Conservation (phyloP, 2,888 invertebrate species). For the Protonemura montana region DNA sequence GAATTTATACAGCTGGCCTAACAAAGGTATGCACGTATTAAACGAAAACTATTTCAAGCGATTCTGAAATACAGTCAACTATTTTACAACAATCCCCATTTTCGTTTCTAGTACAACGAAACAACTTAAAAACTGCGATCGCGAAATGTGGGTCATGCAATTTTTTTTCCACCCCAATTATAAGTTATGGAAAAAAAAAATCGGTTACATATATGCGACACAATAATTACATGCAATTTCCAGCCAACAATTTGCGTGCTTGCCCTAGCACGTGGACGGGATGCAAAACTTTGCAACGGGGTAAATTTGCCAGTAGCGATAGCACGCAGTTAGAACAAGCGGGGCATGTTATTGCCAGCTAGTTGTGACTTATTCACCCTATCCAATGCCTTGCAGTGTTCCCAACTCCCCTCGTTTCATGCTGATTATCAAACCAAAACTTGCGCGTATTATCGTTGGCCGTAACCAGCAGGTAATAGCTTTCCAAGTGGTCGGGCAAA, state of each 20-base stretch:
- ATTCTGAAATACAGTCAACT: too few species aligned
- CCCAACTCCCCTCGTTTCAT: not conserved
- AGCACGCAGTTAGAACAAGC: not conserved
- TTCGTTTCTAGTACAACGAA: too few species aligned
- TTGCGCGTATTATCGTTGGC: not conserved
- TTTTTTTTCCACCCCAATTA: not conserved
- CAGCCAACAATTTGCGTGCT: not conserved
- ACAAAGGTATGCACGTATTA: too few species aligned
- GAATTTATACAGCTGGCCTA: too few species aligned
- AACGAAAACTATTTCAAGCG: too few species aligned
- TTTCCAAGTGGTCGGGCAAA: not conserved
- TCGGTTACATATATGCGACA: not conserved
- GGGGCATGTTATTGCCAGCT: not conserved
- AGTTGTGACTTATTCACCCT: not conserved
- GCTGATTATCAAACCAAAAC: not conserved
- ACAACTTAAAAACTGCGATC: too few species aligned
- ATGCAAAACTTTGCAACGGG: not conserved
- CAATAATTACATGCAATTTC: constrained; percentile 26
- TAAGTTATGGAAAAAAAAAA: not conserved
- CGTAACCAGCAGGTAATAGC: not conserved
- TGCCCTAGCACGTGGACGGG: not conserved
- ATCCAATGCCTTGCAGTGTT: not conserved
- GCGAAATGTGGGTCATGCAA: not conserved
- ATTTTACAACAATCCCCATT: too few species aligned
- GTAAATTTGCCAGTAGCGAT: not conserved